Percentiles rank a stretch among this genome's conserved stretches.
These are phyloP conservation scores for Argopecten irradians DNA, from an alignment of 1,140 invertebrate species.

Conservation along the genomic window DNA sequence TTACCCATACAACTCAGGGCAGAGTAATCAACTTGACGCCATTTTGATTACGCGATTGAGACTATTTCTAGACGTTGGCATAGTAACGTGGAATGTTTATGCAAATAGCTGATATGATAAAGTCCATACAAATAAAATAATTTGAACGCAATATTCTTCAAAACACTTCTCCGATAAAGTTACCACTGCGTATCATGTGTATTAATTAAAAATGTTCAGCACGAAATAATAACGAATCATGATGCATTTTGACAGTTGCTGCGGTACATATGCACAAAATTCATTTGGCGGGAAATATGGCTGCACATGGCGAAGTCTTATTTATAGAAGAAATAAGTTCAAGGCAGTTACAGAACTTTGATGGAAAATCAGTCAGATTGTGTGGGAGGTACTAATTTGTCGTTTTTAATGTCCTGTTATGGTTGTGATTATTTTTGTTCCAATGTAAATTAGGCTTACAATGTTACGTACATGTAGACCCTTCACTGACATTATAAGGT, in stretches of 20 bases:
- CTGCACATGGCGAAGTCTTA: background rate
- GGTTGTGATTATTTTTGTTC: no score
- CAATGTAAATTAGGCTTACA: no score
- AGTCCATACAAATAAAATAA: background rate
- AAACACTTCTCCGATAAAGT: background rate
- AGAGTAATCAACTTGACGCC: constrained; percentile 34
- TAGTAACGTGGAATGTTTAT: constrained; percentile 37
- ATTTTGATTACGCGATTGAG: constrained; percentile 41
- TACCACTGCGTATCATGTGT: background rate
- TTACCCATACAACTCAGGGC: background rate
- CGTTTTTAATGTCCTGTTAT: no score
- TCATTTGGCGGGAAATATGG: background rate
- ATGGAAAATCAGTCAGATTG: background rate
- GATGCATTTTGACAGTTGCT: background rate
- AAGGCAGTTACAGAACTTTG: background rate
- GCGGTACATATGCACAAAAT: constrained; percentile 29
- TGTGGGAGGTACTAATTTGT: background rate
- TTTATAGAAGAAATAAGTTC: background rate
- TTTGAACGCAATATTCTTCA: background rate
- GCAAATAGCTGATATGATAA: background rate
- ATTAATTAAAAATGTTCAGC: background rate
- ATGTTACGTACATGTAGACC: no score
- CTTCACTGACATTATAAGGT: no score
- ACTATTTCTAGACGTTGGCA: constrained; percentile 45
- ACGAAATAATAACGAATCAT: background rate